Base-by-base conservation (phyloP, 2,113 vertebrate species). In the Fregetta grallaria region DNA sequence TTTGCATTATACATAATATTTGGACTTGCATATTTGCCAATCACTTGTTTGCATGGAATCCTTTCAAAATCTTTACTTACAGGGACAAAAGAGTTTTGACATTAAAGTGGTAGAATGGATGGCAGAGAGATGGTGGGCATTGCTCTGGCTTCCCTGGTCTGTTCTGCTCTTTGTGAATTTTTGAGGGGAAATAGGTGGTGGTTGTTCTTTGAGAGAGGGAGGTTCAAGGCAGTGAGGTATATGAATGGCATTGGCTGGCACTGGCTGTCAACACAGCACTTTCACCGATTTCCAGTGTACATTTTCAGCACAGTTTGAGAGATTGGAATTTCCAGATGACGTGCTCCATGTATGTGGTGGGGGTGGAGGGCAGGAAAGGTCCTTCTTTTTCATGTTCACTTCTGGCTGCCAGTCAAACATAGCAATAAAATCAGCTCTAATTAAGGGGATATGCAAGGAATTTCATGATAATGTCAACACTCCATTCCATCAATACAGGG, bases 401-500 rank as follows among this genome's bases (percentile, higher is more conserved):
- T 88, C 94, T 95, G 86, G 89, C 94, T 96, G 92, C 82, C 95
- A 97, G 80, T 97, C 95, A 96, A 97, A 97, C 62, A 86, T 23
- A 76, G 92, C 91, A 95, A 91, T 93, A 96, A 97, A 96, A 96
- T 95, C 96, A 94, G 80, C 86, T 97, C 96, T 91, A 95, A 95
- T 97, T 97, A 97, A 92, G 91, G 70, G 84, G 73, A 91, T 94
- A 97, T 97, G 94, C 87, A 85, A 96, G 89, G 96, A 97, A 96
- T 97, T 94, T 76, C 80, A 59, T 76, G 84, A 91, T 96, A 95
- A 91, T 47, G 83, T 97, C 92, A 97, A 91, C 91, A 85, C 86
- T 90, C 81, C 49, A n/a, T 85, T 95, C 89, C 91, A 94, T 75
- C 58, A 85, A 65, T 91, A 94, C 6, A 72, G 27, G 34, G 50